Evolutionary conservation across 2,888 invertebrate species (phyloP), one percentile per base, ranked within the genome.

Genomic region (Nomada lathburiana): DNA sequence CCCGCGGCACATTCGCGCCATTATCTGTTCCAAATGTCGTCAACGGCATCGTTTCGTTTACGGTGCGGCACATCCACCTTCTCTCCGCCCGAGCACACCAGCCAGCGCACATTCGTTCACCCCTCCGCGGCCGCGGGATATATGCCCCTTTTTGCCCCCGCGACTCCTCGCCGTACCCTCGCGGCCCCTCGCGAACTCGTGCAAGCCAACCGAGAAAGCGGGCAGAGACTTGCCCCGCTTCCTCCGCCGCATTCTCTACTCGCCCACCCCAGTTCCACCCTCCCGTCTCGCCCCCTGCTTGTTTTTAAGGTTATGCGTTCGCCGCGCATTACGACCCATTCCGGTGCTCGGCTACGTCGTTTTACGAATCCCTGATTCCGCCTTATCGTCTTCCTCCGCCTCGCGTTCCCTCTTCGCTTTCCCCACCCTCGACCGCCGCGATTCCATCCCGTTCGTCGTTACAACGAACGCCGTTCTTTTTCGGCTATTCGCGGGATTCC

Each of bases 11-110:
- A 93, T 93, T 93, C 93, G 91, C 93, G 91, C 93, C 93, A 93
- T 93, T 93, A 93, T 93, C 93, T 93, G 92, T 93, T 93, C 93
- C 93, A 92, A 93, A 93, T 93, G 93, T 93, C 93, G 93, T 93
- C 93, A 92, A 90, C 92, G 91, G 89, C 92, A 92, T 93, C 93
- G 93, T 93, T 93, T 92, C 93, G 92, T 93, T 93, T 93, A 93
- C 92, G 91, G 90, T 86, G 88, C 84, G 83, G 88, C 86, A 79
- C 84, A 82, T 84, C 83, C 86, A 76, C 88, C 86, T 81, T 87
- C 87, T 72, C 80, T 80, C 75, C 80, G 73, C 70, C 85, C 83
- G 69, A 76, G 77, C 20, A 65, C 67, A 47, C 85, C 79, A 53
- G 42, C 68, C 70, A 36, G 36, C 36, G 47, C 80, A 55, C 76